A percentile compares a stretch with the other conserved stretches of the same genome.
These are phyloP conservation scores for Climacteris rufus DNA, from an alignment of 2,113 vertebrate genomes.

Conservation along the genomic window DNA sequence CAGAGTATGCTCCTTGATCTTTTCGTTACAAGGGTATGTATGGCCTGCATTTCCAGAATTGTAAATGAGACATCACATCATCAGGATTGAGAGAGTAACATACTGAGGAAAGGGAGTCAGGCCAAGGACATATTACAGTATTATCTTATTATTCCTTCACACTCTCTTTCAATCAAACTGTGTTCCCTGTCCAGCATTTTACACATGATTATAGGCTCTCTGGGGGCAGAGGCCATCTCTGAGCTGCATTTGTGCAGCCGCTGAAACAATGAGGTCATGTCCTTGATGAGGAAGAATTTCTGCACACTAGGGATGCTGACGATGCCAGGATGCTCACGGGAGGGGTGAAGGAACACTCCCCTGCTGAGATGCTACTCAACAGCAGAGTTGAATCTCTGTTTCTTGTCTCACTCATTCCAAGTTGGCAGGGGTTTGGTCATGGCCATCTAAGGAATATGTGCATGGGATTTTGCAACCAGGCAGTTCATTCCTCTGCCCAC, in stretches of 20 bases:
- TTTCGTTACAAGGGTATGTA: not conserved
- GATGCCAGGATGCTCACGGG: not conserved
- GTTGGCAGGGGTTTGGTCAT: not conserved
- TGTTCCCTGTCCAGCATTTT: conserved; percentile 34
- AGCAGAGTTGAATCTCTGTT: not conserved
- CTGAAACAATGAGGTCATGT: conserved; percentile 39
- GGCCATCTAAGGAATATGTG: not conserved
- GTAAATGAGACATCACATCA: conserved; percentile 62
- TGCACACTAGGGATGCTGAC: not conserved
- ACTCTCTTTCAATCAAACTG: conserved; percentile 25
- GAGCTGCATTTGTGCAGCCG: not conserved
- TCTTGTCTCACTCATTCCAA: not conserved
- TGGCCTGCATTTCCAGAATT: conserved; percentile 9
- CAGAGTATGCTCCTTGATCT: not conserved
- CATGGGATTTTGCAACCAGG: not conserved
- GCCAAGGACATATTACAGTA: conserved; percentile 43
- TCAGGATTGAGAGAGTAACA: conserved; percentile 28
- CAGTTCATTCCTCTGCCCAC: not conserved
- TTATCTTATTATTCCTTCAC: conserved; percentile 56
- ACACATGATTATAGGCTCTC: conserved; percentile 14
- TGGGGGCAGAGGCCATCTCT: conserved; percentile 6
- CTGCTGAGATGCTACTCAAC: not conserved
- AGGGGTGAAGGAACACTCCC: not conserved
- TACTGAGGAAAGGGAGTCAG: conserved; percentile 4
- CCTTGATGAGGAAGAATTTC: conserved; percentile 3